Evolutionary conservation across 2,113 vertebrate genomes (phyloP).

Genomic region (Larimichthys polyactis): DNA sequence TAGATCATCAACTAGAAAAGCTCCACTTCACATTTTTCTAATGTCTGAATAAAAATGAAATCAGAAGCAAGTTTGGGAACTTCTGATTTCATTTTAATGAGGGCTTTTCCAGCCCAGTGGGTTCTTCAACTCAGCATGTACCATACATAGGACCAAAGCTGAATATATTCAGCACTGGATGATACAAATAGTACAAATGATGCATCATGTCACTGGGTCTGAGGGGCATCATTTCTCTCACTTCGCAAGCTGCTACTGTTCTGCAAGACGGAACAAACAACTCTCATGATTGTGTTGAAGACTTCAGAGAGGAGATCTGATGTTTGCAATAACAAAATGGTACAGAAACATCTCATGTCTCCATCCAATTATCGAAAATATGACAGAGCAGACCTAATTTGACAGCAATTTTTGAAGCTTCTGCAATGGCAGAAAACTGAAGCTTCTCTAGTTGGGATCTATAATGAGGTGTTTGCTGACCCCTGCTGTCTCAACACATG

Average conservation of each 20-base stretch:
- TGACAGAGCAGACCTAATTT: neutral
- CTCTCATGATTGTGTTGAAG: neutral
- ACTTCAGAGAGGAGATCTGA: neutral
- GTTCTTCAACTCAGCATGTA: neutral
- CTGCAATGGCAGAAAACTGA: slow-evolving; percentile 22
- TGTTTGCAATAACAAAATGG: neutral
- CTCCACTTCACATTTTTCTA: neutral
- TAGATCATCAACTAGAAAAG: neutral
- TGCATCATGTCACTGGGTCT: neutral
- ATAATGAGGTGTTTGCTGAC: slow-evolving; percentile 70
- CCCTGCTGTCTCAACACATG: slow-evolving; percentile 67
- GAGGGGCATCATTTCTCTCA: neutral
- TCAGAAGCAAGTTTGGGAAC: too few species aligned
- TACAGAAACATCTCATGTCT: neutral
- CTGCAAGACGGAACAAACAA: neutral
- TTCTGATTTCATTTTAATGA: neutral
- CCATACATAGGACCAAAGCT: neutral
- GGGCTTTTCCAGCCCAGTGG: neutral
- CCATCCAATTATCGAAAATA: slow-evolving; percentile 11
- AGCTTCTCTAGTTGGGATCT: neutral
- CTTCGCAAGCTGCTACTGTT: neutral
- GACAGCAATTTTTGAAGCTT: slow-evolving; percentile 16
- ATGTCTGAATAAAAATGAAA: neutral
- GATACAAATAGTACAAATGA: slow-evolving; percentile 22
- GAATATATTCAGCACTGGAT: slow-evolving; percentile 1